Evolutionary conservation across 2,113 vertebrate species (phyloP), one percentile per base, ranked within the genome.

Genomic region (Hemicordylus capensis): DNA sequence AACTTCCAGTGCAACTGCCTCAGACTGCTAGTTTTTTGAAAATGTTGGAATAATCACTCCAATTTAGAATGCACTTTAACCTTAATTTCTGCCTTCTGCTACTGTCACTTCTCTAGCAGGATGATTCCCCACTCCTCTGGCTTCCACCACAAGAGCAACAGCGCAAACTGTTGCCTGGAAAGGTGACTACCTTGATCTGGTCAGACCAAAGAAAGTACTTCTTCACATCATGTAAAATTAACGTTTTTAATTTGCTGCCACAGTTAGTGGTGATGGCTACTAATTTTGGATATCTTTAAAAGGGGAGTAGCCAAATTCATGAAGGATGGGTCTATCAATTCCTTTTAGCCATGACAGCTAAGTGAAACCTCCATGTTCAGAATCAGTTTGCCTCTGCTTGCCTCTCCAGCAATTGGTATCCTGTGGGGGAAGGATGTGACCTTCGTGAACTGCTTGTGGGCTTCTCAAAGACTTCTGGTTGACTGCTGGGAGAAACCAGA

Each of bases 11-110:
- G 28, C 31, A 54, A 3, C 9, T 78, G 22, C 51, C 17, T 78
- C 75, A 58, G 26, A 70, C 46, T 56, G 67, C 39, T 85, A 8
- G 51, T 24, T 17, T 39, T 48, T 4, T 15, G 12, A 39, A 37
- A 70, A 8, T 56, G 9, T 72, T 51, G 42, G 34, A 58, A 72
- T 58, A 42, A 58, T 42, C 24, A 19, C 14, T 26, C 63, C 63
- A 56, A 24, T 15, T 61, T 76, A 37, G 75, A 84, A 76, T 39
- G 26, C 31, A 15, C 61, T 51, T 58, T 44, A 37, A 46, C 69
- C 67, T 85, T 84, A 42, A 67, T 56, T 76, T 84, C 51, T 84
- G 58, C 58, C 42, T 74, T 83, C 70, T 63, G 48, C 63, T 42
- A 31, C 67, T 51, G 28, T 59, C 81, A 51, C 17, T 37, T 61